Evolutionary conservation across 2,888 invertebrate species (phyloP).

Genomic region (Hydraecia micacea): DNA sequence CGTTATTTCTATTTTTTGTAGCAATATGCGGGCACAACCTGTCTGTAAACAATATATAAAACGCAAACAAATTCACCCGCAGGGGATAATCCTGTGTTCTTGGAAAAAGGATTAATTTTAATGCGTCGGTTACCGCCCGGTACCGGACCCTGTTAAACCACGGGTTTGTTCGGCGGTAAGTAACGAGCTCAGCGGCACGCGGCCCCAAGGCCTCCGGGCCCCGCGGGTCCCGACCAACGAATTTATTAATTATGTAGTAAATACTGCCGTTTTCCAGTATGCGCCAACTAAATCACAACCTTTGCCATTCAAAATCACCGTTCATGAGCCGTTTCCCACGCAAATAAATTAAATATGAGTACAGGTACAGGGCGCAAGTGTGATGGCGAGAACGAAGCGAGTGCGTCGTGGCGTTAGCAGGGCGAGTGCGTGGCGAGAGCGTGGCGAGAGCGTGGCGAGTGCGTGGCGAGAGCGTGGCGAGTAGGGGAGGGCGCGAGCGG

Average conservation of each 20-base stretch:
- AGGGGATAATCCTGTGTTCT: conserved; percentile 8
- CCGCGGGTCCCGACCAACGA: neutral
- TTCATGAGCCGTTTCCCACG: conserved; percentile 34
- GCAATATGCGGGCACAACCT: neutral
- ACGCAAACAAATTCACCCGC: conserved; percentile 17
- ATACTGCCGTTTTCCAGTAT: conserved; percentile 7
- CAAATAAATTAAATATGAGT: conserved; percentile 44
- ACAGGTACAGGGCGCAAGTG: conserved; percentile 12
- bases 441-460: neutral
- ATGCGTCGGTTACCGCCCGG: conserved; percentile 12
- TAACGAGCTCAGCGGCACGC: conserved; percentile 8
- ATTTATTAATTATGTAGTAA: conserved; percentile 38
- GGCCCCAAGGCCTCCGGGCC: neutral
- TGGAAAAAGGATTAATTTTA: conserved; percentile 27
- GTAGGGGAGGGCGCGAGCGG: neutral
- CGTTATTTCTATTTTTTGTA: conserved; percentile 2
- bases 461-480: neutral
- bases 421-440: neutral
- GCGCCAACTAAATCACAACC: conserved; percentile 32
- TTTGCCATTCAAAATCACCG: conserved; percentile 39
- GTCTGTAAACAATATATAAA: conserved; percentile 9
- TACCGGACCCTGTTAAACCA: conserved; percentile 13
- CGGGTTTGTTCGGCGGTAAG: conserved; percentile 18
- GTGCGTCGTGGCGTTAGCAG: neutral
- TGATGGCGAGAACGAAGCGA: neutral